Evolutionary conservation across 2,888 invertebrate species (phyloP), one percentile per base, ranked within the genome.

Genomic region (Drosophila tanythrix): DNA sequence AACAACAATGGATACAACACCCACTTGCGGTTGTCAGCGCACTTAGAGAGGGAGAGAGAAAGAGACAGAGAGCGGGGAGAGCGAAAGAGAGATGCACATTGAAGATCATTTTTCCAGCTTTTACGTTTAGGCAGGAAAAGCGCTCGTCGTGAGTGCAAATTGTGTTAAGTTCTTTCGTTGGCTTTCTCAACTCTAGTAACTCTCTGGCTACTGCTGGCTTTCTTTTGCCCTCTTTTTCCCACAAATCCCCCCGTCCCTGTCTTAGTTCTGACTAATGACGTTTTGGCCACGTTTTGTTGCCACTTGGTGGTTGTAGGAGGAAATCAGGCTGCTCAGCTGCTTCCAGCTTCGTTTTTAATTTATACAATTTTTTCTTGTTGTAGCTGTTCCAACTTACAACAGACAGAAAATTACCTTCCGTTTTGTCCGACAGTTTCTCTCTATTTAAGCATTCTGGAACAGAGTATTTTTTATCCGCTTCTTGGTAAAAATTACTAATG

Each of bases 131-230:
- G 90, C 79, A 63, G 82, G 88, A 85, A 88, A 88, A 85, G 69
- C 85, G 76, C 57, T 89, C 74, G 88, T 89, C 74, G 88, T 72
- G 82, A 88, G 84, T 84, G 89, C 88, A 85, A 85, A 88, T 88
- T 85, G 84, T 85, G 88, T 89, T 89, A 88, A 85, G 84, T 89
- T 89, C 90, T 85, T 88, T 76, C 18, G 25, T 79, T 75, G 82
- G 88, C 88, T 89, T 89, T 89, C 90, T 88, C 88, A 58, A 50
- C 56, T 52, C 60, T 50, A 56, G 15, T 25, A 35, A 36, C 55
- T 38, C 56, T 56, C 13, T 27, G 48, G 58, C 51, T 53, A 70
- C 52, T 83, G 68, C 52, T 81, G 79, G 84, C 84, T 89, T 88
- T 89, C 83, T 83, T 3, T 66, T 48, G 38, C 66, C 62, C 36